Evolutionary conservation across 2,888 invertebrate species (phyloP), one percentile per base, ranked within the genome.

Genomic region (Hydraecia micacea): DNA sequence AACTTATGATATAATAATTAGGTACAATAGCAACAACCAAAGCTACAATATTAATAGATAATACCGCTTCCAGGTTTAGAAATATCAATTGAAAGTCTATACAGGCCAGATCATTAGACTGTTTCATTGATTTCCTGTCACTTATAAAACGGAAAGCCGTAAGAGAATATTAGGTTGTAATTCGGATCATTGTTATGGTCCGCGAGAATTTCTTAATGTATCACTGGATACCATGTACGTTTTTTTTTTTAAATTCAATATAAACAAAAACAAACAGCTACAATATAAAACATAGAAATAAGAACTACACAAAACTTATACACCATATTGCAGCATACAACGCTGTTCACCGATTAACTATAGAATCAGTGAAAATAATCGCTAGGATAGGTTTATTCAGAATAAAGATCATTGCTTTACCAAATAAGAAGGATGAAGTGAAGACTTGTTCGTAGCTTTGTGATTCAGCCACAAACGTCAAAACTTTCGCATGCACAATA

Each of bases 71-170:
- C 15, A 46, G 32, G 28, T 15, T 58, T 49, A 42, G 60, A 3
- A 60, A 52, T 65, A 42, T 58, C 21, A 25, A 55, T 69, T 42
- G 28, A 66, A 70, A 55, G 28, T 32, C 39, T 28, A 69, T n/a
- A 76, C 49, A 15, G 25, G 25, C 63, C 36, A n/a, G 32, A 32
- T 28, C 0, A 67, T n/a, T 55, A 52, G n/a, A 58, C 42, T 42
- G 1, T 42, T 68, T 39, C 28, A 55, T 69, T 60, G 28, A 46
- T 77, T 77, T 73, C 32, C 73, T 60, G 46, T 58, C 42, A 76
- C 58, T 68, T 36, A 36, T 68, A 32, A 77, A 73, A 18, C 55
- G 55, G 18, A 77, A 69, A 77, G 25, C 7, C 21, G 25, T 15
- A 42, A 28, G 7, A 36, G 5, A n/a, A 55, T 52, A 52, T 46